Evolutionary conservation across 2,113 vertebrate species (phyloP), one percentile per base, ranked within the genome.

Genomic region (Laticauda laticaudata): DNA sequence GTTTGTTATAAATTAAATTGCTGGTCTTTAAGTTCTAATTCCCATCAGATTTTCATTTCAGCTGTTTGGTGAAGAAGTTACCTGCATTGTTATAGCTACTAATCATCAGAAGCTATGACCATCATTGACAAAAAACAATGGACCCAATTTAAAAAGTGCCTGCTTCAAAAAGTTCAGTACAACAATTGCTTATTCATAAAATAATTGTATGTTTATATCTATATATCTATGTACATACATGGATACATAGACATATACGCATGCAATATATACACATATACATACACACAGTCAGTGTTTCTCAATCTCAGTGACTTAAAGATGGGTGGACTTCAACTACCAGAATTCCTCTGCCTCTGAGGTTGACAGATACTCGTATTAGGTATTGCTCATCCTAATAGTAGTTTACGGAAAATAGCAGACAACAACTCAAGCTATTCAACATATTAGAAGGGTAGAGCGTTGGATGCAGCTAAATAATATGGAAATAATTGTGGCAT

Each of bases 1-100:
- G 64, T 94, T 95, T 96, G 94, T 94, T 94, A 1, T 89, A 88
- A 92, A 93, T 61, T 45, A 61, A 88, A 92, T 61, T 69, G 89
- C 51, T 26, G 53, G 87, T 64, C 3, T 1, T 3, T 89, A 3
- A 12, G 18, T 93, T 94, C 93, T 87, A 56, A 8, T 51, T 95
- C 89, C 8, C 0, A 89, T 61, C 91, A 92, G 54, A 61, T 61
- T n/a, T 86, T 6, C 21, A 54, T 92, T 86, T 81, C 51, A 91
- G 51, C 57, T 4, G 5, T n/a, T 39, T 45, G 18, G n/a, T 48
- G 23, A 69, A 89, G 92, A 14, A 45, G 29, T 86, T 86, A 34
- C 21, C 29, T 43, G n/a, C 8, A 29, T 11, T 5, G n/a, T 88
- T 23, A 26, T 8, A 61, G 8, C 12, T 9, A 23, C n/a, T 57